Base-by-base conservation (phyloP, 2,888 invertebrate species). In the Apocheima hispidaria region DNA sequence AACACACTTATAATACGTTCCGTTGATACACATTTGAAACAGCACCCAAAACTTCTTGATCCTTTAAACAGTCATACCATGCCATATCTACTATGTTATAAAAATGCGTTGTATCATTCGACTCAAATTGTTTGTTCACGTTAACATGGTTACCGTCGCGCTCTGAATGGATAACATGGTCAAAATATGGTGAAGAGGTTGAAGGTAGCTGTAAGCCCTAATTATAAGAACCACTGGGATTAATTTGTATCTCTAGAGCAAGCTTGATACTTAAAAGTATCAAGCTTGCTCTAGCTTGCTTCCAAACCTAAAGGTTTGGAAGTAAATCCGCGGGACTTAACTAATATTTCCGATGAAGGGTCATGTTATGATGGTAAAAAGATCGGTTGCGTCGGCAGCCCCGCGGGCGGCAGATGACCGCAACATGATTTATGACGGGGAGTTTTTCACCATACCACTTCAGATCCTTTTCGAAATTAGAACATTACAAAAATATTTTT, bases 361-460 rank as follows among this genome's bases (percentile, higher is more conserved):
- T 72, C 77, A 62, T 10, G 20, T 40, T 63, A 43, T 16, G 44
- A 20, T 74, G 77, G 74, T 68, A 51, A 56, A 49, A 56, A 68
- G 63, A 68, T 70, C 59, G 60, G 71, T 73, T 74, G 81, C 81
- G 82, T 82, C 83, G 79, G 81, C 84, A 83, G 82, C 87, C 86
- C 89, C 88, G 83, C 87, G 80, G 89, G 92, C 90, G 90, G 90
- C 90, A 90, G 91, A 92, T 90, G 90, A 89, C 90, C 88, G 87
- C 86, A 80, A 76, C 84, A 84, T 90, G 90, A 92, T 90, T 91
- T 88, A 91, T 86, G 86, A 82, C 75, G 74, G 77, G 68, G 69
- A 68, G 79, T 83, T 81, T 75, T 83, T 83, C 52, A 62, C 33
- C 23, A n/a, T n/a, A 30, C 28, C 48, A 14, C n/a, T 62, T 41